phyloP scores from a whole-genome alignment of 2,113 vertebrate species.

The Nothocercus julius region DNA sequence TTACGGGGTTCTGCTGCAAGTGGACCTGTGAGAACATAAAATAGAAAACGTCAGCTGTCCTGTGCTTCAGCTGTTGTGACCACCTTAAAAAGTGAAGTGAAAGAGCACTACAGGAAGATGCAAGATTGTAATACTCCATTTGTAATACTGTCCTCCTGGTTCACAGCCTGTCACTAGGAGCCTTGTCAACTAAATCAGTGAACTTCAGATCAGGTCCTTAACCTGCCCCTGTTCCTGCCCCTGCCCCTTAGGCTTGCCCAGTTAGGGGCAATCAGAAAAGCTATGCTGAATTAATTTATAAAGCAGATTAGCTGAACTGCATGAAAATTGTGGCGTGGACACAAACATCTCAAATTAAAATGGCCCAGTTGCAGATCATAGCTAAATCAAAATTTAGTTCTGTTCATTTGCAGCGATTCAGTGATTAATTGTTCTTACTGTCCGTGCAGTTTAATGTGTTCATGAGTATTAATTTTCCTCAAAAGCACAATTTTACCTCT shows the following conservation, averaged over 20 bases:
- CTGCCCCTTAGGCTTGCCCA: too few relatives aligned
- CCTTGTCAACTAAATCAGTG: background rate
- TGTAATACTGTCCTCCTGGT: fast-evolving
- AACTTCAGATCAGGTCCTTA: background rate
- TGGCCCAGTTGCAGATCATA: background rate
- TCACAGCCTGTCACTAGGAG: background rate
- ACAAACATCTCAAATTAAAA: background rate
- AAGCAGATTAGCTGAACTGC: background rate
- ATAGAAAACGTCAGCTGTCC: background rate
- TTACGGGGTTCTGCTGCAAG: background rate
- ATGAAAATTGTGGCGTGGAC: background rate
- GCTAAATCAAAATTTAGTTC: background rate
- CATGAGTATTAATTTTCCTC: too few relatives aligned
- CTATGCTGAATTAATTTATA: too few relatives aligned
- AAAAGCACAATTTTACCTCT: background rate
- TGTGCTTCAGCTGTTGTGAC: slow-evolving; percentile 18
- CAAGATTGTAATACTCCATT: background rate
- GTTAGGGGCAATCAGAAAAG: too few relatives aligned
- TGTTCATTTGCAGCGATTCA: background rate
- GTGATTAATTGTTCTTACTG: background rate
- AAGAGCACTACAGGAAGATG: slow-evolving; percentile 25
- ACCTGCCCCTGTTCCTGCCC: background rate
- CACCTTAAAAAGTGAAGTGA: slow-evolving; percentile 52
- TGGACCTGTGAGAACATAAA: background rate
- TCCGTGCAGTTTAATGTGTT: too few relatives aligned